Evolutionary conservation across 2,888 invertebrate species (phyloP).

Genomic region (Erebia aethiops): DNA sequence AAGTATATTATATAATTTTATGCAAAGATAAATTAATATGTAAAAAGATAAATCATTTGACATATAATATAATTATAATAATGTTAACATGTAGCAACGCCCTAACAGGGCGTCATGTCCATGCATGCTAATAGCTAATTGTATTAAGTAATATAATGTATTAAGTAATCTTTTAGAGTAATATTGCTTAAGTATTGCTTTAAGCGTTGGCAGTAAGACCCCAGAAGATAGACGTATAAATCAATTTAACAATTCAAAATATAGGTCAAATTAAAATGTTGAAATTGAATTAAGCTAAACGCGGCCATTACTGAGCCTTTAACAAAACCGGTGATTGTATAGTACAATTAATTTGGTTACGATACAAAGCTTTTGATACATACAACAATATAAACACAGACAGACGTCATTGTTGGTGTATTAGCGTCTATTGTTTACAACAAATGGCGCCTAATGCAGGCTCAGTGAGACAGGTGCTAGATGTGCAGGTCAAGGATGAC

Average conservation of each 20-base stretch:
- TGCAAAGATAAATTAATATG: too few relatives aligned
- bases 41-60: too few relatives aligned
- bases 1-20: too few relatives aligned
- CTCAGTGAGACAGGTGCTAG: conserved; percentile 18
- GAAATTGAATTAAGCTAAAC: background rate
- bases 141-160: too few relatives aligned
- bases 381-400: conserved; percentile 19
- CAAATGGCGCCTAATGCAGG: conserved; percentile 22
- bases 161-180: too few relatives aligned
- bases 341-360: conserved; percentile 16
- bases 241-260: background rate
- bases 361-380: conserved; percentile 16
- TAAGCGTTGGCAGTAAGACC: too few relatives aligned
- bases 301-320: background rate
- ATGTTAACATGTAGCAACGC: too few relatives aligned
- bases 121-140: too few relatives aligned
- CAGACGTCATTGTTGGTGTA: conserved; percentile 19
- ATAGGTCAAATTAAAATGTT: background rate
- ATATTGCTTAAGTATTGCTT: too few relatives aligned
- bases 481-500: conserved; percentile 30
- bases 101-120: too few relatives aligned
- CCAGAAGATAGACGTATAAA: background rate
- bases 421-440: conserved; percentile 32
- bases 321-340: conserved; percentile 11
- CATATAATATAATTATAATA: too few relatives aligned